Percentiles rank a stretch among this genome's conserved stretches.
Conservation (phyloP, 2,888 invertebrate species). For the Nysson spinosus region DNA sequence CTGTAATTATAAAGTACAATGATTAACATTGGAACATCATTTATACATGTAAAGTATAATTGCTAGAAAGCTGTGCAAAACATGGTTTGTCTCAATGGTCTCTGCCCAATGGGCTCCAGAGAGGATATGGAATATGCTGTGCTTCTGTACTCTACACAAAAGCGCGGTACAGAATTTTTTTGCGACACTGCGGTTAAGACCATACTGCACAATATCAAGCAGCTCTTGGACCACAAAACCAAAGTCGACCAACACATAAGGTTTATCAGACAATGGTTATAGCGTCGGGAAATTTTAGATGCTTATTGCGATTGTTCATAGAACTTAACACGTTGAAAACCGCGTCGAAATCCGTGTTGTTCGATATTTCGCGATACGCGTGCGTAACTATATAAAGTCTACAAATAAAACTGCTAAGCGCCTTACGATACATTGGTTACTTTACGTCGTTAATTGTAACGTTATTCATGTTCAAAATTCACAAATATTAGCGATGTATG, state of each 20-base stretch:
- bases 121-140: constrained; percentile 87
- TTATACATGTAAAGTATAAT: too few relatives aligned
- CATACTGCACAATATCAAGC: constrained; percentile 78
- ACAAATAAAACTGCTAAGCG: too few relatives aligned
- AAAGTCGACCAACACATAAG: constrained; percentile 60
- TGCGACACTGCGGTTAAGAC: constrained; percentile 83
- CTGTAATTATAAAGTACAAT: constrained; percentile 78
- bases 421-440: too few relatives aligned
- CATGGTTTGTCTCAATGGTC: constrained; percentile 86
- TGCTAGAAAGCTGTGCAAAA: constrained; percentile 80
- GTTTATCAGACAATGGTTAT: constrained; percentile 61
- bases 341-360: too few relatives aligned
- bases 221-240: constrained; percentile 73
- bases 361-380: too few relatives aligned
- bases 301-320: too few relatives aligned
- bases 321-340: too few relatives aligned
- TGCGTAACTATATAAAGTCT: too few relatives aligned
- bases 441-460: too few relatives aligned
- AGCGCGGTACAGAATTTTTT: constrained; percentile 79
- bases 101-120: constrained; percentile 83
- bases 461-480: too few relatives aligned
- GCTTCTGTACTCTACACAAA: constrained; percentile 79
- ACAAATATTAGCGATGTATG: too few relatives aligned
- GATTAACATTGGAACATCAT: too few relatives aligned
- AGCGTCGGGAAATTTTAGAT: constrained; percentile 49